Evolutionary conservation across 2,113 vertebrate genomes (phyloP).

Genomic region (Nipponia nippon): DNA sequence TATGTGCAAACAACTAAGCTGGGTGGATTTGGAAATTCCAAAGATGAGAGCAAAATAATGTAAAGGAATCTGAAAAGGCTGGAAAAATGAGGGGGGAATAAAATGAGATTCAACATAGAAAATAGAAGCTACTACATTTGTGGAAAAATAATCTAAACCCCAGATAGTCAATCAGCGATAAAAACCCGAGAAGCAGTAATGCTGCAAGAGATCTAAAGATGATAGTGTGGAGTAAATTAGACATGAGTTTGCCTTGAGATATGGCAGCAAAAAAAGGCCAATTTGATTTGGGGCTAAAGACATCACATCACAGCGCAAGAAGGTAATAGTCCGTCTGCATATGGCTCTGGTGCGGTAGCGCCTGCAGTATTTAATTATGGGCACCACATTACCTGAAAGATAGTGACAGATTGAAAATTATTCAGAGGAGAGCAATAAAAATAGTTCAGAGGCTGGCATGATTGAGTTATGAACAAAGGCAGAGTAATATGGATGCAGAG

Average conservation of each 20-base stretch:
- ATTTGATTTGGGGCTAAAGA: conserved; percentile 65
- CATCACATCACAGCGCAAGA: conserved; percentile 25
- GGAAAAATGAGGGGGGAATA: neutral
- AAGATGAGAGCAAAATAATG: neutral
- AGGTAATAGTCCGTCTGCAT: conserved; percentile 49
- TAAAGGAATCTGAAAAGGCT: neutral
- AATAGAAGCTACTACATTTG: conserved; percentile 28
- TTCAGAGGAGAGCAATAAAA: conserved; percentile 65
- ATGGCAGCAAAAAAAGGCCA: conserved; percentile 46
- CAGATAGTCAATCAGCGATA: conserved; percentile 52
- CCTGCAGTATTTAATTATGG: conserved; percentile 69
- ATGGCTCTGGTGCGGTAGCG: conserved; percentile 26
- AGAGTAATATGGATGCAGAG: neutral
- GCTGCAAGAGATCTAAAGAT: conserved; percentile 46
- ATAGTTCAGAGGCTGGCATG: conserved; percentile 52
- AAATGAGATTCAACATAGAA: conserved; percentile 46
- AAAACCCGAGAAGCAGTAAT: conserved; percentile 39
- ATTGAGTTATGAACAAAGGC: conserved; percentile 46
- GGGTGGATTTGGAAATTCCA: neutral
- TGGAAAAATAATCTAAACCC: conserved; percentile 56
- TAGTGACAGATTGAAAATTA: conserved; percentile 66
- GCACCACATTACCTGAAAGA: conserved; percentile 54
- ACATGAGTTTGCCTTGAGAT: conserved; percentile 69
- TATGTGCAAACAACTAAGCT: neutral
- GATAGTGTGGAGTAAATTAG: conserved; percentile 58